A percentile compares a stretch with the other conserved stretches of the same genome.
These are phyloP conservation scores for Leptinotarsa rubiginosa DNA, from an alignment of 2,888 invertebrate genomes.

Conservation along the genomic window DNA sequence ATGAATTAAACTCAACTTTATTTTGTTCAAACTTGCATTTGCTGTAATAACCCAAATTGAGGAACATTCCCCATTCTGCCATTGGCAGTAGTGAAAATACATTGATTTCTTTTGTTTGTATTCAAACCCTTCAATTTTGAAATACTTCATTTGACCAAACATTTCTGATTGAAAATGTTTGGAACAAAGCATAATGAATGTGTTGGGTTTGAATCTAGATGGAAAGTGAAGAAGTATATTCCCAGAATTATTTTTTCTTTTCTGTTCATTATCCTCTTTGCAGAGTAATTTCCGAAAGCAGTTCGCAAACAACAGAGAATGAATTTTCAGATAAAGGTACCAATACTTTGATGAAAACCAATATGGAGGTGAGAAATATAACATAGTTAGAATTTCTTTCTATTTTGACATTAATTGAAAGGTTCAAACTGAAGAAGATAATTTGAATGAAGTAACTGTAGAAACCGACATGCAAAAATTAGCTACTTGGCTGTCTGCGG, in stretches of 20 bases:
- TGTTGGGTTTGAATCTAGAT: slow-evolving; percentile 67
- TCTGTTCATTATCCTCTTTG: not conserved
- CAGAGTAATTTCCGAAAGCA: slow-evolving; percentile 56
- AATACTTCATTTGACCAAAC: slow-evolving; percentile 18
- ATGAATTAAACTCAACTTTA: too few relatives aligned
- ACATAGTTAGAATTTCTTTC: not conserved
- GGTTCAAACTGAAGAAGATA: slow-evolving; percentile 64
- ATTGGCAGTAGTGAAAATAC: slow-evolving; percentile 4
- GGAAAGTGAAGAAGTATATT: slow-evolving; percentile 63
- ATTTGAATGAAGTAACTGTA: slow-evolving; percentile 35
- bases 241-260: not conserved
- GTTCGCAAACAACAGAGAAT: slow-evolving; percentile 60
- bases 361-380: slow-evolving; percentile 49
- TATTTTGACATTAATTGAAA: slow-evolving; percentile 36
- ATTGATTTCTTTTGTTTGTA: slow-evolving; percentile 28
- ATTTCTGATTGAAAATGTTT: slow-evolving; percentile 59
- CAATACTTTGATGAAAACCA: slow-evolving; percentile 58
- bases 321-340: slow-evolving; percentile 55
- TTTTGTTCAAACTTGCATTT: too few relatives aligned
- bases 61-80: too few relatives aligned
- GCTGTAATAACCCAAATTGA: too few relatives aligned
- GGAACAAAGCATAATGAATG: slow-evolving; percentile 65
- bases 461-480: slow-evolving; percentile 66
- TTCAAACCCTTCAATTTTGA: slow-evolving; percentile 19
- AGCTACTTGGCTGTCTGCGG: slow-evolving; percentile 66